Percentiles rank a stretch among this genome's conserved stretches.
Conservation (phyloP, 1,140 invertebrate genomes). For the Micrasema minimum region DNA sequence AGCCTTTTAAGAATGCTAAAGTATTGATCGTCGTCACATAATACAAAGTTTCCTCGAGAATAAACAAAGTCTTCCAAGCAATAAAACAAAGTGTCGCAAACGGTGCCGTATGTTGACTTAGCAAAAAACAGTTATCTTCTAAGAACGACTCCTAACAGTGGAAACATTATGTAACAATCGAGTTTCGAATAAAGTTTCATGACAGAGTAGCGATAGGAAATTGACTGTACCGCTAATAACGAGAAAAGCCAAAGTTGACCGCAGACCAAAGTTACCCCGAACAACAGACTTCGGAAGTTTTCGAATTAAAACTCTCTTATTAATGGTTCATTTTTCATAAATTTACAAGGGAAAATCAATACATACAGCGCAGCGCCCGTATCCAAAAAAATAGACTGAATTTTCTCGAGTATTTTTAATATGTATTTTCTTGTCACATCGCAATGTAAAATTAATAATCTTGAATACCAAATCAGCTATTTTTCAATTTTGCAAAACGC, state of each 20-base stretch:
- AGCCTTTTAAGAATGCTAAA: too few species aligned
- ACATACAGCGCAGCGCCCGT: background rate
- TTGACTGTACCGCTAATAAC: slow-evolving; percentile 6
- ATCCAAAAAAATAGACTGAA: background rate
- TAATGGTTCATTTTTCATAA: background rate
- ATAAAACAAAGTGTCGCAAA: too few species aligned
- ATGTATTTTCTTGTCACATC: background rate
- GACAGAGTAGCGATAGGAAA: background rate
- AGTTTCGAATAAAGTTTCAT: background rate
- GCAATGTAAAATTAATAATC: background rate
- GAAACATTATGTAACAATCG: slow-evolving; percentile 7
- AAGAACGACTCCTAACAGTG: background rate
- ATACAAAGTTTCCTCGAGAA: too few species aligned
- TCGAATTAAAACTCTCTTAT: background rate
- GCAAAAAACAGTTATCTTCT: background rate
- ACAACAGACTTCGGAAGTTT: too few species aligned
- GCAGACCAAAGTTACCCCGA: background rate
- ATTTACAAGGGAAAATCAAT: background rate
- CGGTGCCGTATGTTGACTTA: too few species aligned
- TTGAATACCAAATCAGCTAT: too few species aligned
- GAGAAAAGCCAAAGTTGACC: background rate
- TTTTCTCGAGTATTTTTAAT: background rate
- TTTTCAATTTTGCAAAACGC: too few species aligned
- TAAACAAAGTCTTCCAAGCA: too few species aligned
- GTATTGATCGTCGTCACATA: too few species aligned